Percentiles rank a stretch among this genome's conserved stretches.
phyloP scores from a whole-genome alignment of 2,113 vertebrate species.

The Burhinus bistriatus region DNA sequence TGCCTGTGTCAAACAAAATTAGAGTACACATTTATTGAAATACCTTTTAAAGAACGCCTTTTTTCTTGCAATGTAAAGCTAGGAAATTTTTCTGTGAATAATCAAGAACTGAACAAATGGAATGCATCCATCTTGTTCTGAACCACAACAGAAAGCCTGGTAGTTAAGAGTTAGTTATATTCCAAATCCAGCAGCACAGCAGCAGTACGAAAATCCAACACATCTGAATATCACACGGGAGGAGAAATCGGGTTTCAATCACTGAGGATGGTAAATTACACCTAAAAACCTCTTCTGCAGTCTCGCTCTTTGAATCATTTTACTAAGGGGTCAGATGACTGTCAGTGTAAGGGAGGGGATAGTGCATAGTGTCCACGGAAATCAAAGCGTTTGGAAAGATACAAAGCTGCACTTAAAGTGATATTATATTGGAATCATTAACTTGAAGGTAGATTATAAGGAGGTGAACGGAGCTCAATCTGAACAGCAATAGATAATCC shows the following conservation, averaged over 20 bases:
- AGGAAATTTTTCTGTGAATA: neutral
- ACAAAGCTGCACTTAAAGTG: neutral
- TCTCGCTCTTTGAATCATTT: neutral
- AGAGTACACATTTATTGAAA: conserved; percentile 35
- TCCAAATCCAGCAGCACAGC: neutral
- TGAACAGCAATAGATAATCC: neutral
- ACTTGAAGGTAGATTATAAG: neutral
- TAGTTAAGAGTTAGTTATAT: neutral
- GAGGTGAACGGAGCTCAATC: neutral
- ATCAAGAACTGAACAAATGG: neutral
- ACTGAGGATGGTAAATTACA: neutral
- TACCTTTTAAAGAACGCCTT: neutral
- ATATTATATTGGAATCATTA: neutral
- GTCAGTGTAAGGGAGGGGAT: neutral
- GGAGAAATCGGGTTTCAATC: neutral
- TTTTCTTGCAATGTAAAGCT: neutral
- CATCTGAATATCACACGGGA: neutral
- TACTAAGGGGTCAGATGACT: neutral
- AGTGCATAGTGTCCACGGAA: accelerated
- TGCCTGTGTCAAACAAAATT: conserved; percentile 83
- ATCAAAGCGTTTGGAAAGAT: neutral
- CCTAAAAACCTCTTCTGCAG: neutral
- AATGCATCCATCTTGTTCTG: neutral
- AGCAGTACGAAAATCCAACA: neutral
- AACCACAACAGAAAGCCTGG: neutral